Percentiles rank a stretch among this genome's conserved stretches.
phyloP scores from a whole-genome alignment of 2,113 vertebrate genomes.

The Channa maculata region DNA sequence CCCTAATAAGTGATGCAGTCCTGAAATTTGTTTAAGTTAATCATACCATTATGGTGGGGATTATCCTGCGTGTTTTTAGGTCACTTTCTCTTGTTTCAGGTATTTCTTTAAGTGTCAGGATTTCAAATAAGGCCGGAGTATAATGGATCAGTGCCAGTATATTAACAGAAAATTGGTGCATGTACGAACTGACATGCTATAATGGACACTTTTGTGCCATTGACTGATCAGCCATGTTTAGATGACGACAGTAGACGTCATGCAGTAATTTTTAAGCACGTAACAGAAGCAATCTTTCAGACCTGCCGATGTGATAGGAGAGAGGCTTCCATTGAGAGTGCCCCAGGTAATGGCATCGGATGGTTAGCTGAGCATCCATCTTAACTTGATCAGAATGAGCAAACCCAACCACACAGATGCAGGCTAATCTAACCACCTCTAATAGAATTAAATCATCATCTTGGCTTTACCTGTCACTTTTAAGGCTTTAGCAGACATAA shows the following conservation, averaged over 20 bases:
- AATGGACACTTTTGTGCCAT: not conserved
- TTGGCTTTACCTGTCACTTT: constrained; percentile 45
- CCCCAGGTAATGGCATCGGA: constrained; percentile 56
- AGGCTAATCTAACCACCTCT: constrained; percentile 30
- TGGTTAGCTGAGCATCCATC: constrained; percentile 31
- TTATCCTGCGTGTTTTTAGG: constrained; percentile 27
- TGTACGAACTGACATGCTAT: not conserved
- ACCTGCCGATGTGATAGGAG: constrained; percentile 20
- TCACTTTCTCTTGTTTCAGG: constrained; percentile 18
- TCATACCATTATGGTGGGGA: constrained; percentile 19
- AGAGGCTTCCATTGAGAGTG: constrained; percentile 31
- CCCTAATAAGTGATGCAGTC: not conserved
- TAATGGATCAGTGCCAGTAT: not conserved
- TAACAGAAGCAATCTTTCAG: constrained; percentile 10
- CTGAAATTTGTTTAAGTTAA: constrained; percentile 31
- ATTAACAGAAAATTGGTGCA: not conserved
- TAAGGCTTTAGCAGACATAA: not conserved
- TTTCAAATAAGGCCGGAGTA: constrained; percentile 8
- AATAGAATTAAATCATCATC: constrained; percentile 23
- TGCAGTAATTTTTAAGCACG: not conserved
- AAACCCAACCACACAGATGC: constrained; percentile 46
- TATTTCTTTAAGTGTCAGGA: constrained; percentile 16
- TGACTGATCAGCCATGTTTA: not conserved
- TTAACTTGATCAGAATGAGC: constrained; percentile 60
- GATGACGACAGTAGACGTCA: not conserved